Evolutionary conservation across 2,113 vertebrate species (phyloP).

Genomic region (Panurus biarmicus): DNA sequence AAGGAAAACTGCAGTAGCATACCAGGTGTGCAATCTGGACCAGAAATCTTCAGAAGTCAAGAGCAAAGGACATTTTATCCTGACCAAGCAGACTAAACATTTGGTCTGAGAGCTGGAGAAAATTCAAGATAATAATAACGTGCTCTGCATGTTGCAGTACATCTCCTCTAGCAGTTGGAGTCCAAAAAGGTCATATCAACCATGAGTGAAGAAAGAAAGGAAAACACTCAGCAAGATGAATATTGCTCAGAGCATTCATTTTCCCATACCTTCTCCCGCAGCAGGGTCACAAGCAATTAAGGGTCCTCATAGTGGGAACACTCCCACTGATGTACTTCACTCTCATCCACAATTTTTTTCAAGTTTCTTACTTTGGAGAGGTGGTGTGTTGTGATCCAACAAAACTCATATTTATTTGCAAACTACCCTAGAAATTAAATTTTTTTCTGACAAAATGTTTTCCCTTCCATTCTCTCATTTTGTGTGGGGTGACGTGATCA

Average conservation of each 20-base stretch:
- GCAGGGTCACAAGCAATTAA: constrained; percentile 48
- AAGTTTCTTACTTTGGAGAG: neutral
- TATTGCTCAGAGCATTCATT: constrained; percentile 47
- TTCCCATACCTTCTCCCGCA: constrained; percentile 13
- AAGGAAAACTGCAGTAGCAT: neutral
- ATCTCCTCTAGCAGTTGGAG: constrained; percentile 34
- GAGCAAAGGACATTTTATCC: constrained; percentile 43
- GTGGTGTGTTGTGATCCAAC: neutral
- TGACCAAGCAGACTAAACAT: constrained; percentile 55
- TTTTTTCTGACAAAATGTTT: neutral
- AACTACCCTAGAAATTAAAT: neutral
- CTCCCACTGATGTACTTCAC: neutral
- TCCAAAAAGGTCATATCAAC: constrained; percentile 27
- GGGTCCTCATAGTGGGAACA: neutral
- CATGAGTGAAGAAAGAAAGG: neutral
- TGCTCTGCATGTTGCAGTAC: constrained; percentile 31
- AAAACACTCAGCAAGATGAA: constrained; percentile 37
- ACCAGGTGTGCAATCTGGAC: constrained; percentile 3
- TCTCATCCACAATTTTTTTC: neutral
- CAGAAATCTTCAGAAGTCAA: constrained; percentile 5
- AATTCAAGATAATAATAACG: constrained; percentile 31
- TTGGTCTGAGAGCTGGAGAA: constrained; percentile 39
- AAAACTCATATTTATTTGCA: neutral
- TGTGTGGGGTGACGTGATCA: neutral
- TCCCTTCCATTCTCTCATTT: neutral